Percentiles rank a stretch among this genome's conserved stretches.
phyloP scores from a whole-genome alignment of 1,140 invertebrate genomes.

The Leptonema lineaticorne region DNA sequence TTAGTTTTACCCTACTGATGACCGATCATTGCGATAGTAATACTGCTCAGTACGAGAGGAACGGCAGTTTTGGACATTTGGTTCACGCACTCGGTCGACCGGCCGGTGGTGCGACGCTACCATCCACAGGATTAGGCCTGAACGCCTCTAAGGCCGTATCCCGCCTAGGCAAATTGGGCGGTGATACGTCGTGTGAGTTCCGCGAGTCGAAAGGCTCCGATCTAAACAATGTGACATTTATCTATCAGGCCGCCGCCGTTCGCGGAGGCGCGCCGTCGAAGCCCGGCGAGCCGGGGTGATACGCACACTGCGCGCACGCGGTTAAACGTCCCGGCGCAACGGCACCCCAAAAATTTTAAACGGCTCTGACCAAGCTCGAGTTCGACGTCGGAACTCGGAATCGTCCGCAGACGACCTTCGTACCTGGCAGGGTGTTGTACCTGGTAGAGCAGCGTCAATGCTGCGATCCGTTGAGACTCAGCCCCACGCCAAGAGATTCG shows the following conservation, averaged over 20 bases:
- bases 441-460: conserved; percentile 62
- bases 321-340: no score
- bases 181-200: conserved; percentile 56
- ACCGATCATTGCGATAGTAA: conserved; percentile 58
- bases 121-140: conserved; percentile 80
- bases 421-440: conserved; percentile 46
- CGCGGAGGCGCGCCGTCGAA: no score
- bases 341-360: no score
- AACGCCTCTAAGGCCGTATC: conserved; percentile 81
- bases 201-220: conserved; percentile 56
- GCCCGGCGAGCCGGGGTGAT: no score
- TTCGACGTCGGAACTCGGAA: conserved; percentile 63
- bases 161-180: conserved; percentile 62
- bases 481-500: conserved; percentile 53
- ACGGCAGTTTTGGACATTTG: conserved; percentile 73
- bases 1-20: conserved; percentile 69
- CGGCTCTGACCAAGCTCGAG: conserved; percentile 42
- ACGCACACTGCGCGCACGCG: no score
- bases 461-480: conserved; percentile 60
- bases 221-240: no score
- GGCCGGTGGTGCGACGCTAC: conserved; percentile 73
- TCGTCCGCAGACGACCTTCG: conserved; percentile 64
- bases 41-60: conserved; percentile 63
- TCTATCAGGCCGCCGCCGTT: no score
- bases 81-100: conserved; percentile 68